Conservation (phyloP, 64 coral and sea anemone species). For the Catalaphyllia jardinei region DNA sequence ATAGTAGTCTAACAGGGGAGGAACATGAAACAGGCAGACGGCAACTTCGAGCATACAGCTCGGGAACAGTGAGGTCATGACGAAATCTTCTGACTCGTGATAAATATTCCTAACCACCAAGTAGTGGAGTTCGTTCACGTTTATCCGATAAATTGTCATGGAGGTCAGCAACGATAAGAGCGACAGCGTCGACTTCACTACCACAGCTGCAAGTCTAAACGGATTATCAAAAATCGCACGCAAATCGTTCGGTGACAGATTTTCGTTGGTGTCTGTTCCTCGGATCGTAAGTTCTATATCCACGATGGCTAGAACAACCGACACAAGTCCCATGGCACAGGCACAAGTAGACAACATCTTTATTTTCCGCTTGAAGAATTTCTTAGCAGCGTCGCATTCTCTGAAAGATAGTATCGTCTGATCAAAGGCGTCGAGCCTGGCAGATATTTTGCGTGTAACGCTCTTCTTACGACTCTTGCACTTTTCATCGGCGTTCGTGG, state of each 20-base stretch:
- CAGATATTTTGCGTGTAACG: neutral
- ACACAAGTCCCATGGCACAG: slow-evolving; percentile 61
- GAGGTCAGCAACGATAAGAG: slow-evolving; percentile 76
- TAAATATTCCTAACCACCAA: slow-evolving; percentile 84
- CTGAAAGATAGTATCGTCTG: slow-evolving; percentile 63
- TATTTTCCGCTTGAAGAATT: slow-evolving; percentile 61
- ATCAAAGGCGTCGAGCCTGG: slow-evolving; percentile 20
- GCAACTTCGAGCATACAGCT: slow-evolving; percentile 63
- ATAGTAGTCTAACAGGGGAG: slow-evolving; percentile 62
- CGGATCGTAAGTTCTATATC: slow-evolving; percentile 71
- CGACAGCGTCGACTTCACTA: slow-evolving; percentile 60
- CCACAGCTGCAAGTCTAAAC: slow-evolving; percentile 43
- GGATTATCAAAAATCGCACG: slow-evolving; percentile 11
- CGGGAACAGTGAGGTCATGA: slow-evolving; percentile 62
- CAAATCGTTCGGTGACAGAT: slow-evolving; percentile 38
- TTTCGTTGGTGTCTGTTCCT: slow-evolving; percentile 1
- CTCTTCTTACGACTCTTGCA: neutral
- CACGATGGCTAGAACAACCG: slow-evolving; percentile 55
- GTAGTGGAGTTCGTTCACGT: slow-evolving; percentile 67
- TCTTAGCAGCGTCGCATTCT: slow-evolving; percentile 69
- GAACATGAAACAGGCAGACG: slow-evolving; percentile 82
- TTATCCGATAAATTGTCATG: slow-evolving; percentile 69
- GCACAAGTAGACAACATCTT: slow-evolving; percentile 54
- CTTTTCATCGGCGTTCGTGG: neutral
- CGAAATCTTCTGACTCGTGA: slow-evolving; percentile 75